Evolutionary conservation across 2,888 invertebrate genomes (phyloP).

Genomic region (Lasioglossum morio): DNA sequence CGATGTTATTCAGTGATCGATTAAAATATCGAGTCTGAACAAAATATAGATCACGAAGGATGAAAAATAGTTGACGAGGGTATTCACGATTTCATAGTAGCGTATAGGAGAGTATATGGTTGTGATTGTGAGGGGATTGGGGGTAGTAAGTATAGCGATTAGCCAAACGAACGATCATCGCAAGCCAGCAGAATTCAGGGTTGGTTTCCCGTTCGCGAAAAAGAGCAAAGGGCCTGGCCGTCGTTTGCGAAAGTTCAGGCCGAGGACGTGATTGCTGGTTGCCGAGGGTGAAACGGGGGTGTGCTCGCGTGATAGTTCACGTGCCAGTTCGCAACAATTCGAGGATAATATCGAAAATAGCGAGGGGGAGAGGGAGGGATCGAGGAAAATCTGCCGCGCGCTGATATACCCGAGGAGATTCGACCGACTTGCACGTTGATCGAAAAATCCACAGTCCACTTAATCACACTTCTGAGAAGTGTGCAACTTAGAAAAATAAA

Average conservation of each 20-base stretch:
- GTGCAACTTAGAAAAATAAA: too few relatives aligned
- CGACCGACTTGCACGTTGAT: neutral
- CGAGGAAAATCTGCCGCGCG: constrained; percentile 33
- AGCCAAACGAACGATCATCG: neutral
- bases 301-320: constrained; percentile 71
- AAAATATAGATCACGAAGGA: neutral
- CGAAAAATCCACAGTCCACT: too few relatives aligned
- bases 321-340: constrained; percentile 64
- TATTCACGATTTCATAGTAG: neutral
- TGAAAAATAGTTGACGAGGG: neutral
- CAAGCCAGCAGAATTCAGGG: neutral
- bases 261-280: constrained; percentile 9
- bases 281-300: constrained; percentile 27
- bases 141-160: neutral
- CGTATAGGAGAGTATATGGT: neutral
- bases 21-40: too few relatives aligned
- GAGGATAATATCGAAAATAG: constrained; percentile 67
- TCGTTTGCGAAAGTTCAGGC: constrained; percentile 7
- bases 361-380: constrained; percentile 25
- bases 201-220: neutral
- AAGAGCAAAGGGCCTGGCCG: neutral
- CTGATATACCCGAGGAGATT: constrained; percentile 1
- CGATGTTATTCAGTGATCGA: too few relatives aligned
- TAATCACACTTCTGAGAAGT: too few relatives aligned
- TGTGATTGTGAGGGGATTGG: neutral